phyloP scores from a whole-genome alignment of 1,140 invertebrate species.

The Chelonus insularis region DNA sequence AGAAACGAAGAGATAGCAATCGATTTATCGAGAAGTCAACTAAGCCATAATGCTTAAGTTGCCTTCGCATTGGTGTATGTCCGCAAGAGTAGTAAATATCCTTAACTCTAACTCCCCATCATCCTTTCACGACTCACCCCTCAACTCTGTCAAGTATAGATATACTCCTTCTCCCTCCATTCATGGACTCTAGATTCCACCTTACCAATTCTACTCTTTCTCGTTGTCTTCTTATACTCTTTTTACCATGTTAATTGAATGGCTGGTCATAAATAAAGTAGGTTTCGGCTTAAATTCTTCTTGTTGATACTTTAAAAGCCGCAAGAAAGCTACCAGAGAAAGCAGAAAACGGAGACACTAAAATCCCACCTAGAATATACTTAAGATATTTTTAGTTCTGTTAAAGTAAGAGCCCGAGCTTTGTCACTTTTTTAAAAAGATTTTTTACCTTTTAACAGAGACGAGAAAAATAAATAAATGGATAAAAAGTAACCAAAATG shows the following conservation, averaged over 20 bases:
- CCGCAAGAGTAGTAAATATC: slow-evolving; percentile 34
- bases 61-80: slow-evolving; percentile 27
- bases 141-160: slow-evolving; percentile 4
- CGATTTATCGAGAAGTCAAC: slow-evolving; percentile 37
- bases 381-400: not conserved
- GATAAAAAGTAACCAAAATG: too few relatives aligned
- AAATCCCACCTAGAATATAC: not conserved
- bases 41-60: slow-evolving; percentile 34
- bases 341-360: not conserved
- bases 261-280: slow-evolving; percentile 29
- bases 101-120: slow-evolving; percentile 7
- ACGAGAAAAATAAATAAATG: too few relatives aligned
- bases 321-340: too few relatives aligned
- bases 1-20: slow-evolving; percentile 36
- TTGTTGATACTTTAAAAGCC: slow-evolving; percentile 12
- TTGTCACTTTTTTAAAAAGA: too few relatives aligned
- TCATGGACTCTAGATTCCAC: too few relatives aligned
- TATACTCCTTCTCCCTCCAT: not conserved
- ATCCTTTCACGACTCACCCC: slow-evolving; percentile 16
- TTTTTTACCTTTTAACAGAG: too few relatives aligned
- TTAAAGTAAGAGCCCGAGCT: too few relatives aligned
- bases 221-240: not conserved
- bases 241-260: slow-evolving; percentile 32
- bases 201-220: not conserved
- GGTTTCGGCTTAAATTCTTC: slow-evolving; percentile 27